Base-by-base conservation (phyloP, 2,888 invertebrate genomes). In the Drosophila birchii region DNA sequence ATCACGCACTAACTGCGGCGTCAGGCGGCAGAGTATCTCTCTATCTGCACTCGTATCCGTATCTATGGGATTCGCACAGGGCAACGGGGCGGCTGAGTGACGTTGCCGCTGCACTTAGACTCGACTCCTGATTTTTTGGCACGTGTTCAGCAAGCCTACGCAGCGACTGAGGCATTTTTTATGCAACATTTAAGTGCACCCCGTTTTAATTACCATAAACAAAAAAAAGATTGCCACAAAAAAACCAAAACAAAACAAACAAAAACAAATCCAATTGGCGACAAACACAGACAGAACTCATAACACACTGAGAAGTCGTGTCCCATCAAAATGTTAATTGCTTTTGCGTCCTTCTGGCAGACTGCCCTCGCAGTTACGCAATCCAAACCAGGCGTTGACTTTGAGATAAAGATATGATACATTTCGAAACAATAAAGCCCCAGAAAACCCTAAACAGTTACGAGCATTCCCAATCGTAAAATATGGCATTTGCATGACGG, bases 151-250 rank as follows among this genome's bases (percentile, higher is more conserved):
- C 76, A 70, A 60, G 75, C 80, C 86, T 86, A 83, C 72, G 78
- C 54, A 61, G 49, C 55, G 60, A 39, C 44, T 58, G 49, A 55
- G 60, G 43, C 47, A 82, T 86, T 86, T 88, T 84, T 78, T 78
- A 82, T 84, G 84, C 84, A 82, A 80, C 84, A 88, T 86, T 88
- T 84, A 83, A 85, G 88, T 85, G 84, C 84, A 70, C 64, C 71
- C 61, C 75, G 75, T 74, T 84, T 87, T 87, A 84, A 84, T 84
- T 84, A 82, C 88, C 61, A 86, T 78, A 78, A 82, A 78, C 82
- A 83, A 82, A 82, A 66, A 78, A 78, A 74, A 62, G 49, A 47
- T n/a, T 32, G 9, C 34, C n/a, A 12, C 43, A 43, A 49, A 49
- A 49, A 66, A 32, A 32, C 9, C n/a, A 39, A 39, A 4, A 8